phyloP scores from a whole-genome alignment of 1,140 invertebrate genomes.

The Alviniconcha marisindica region DNA sequence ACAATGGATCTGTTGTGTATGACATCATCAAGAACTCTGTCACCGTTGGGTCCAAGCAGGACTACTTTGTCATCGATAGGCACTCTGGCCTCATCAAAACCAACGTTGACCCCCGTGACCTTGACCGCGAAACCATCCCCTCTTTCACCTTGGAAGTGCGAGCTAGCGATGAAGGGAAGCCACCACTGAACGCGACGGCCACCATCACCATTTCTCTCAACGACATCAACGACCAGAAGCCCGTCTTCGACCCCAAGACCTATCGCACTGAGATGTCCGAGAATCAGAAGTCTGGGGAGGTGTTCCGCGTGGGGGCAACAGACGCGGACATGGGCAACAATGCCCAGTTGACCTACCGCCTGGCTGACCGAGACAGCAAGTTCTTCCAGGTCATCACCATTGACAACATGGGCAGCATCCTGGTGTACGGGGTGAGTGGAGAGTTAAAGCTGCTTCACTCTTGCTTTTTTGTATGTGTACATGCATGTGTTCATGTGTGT shows the following conservation, averaged over 20 bases:
- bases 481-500: no score
- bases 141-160: slow-evolving; percentile 56
- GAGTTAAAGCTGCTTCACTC: no score
- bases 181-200: slow-evolving; percentile 20
- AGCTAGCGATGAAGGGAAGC: slow-evolving; percentile 32
- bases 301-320: slow-evolving; percentile 59
- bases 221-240: slow-evolving; percentile 92
- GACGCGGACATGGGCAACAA: slow-evolving; percentile 66
- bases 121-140: slow-evolving; percentile 61
- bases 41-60: slow-evolving; percentile 46
- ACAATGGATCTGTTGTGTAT: slow-evolving; percentile 63
- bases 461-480: no score
- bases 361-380: slow-evolving; percentile 53
- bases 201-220: slow-evolving; percentile 42
- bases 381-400: slow-evolving; percentile 61
- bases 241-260: slow-evolving; percentile 78
- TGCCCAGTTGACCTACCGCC: slow-evolving; percentile 58
- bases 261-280: slow-evolving; percentile 61
- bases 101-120: slow-evolving; percentile 47
- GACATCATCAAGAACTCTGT: slow-evolving; percentile 50
- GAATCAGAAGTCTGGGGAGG: slow-evolving; percentile 57
- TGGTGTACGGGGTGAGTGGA: slow-evolving; percentile 56
- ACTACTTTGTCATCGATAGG: slow-evolving; percentile 32
- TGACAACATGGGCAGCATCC: slow-evolving; percentile 62
- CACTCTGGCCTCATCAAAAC: slow-evolving; percentile 60